Conservation (phyloP, 2,797 vertebrate species). For the Tragelaphus eurycerus region DNA sequence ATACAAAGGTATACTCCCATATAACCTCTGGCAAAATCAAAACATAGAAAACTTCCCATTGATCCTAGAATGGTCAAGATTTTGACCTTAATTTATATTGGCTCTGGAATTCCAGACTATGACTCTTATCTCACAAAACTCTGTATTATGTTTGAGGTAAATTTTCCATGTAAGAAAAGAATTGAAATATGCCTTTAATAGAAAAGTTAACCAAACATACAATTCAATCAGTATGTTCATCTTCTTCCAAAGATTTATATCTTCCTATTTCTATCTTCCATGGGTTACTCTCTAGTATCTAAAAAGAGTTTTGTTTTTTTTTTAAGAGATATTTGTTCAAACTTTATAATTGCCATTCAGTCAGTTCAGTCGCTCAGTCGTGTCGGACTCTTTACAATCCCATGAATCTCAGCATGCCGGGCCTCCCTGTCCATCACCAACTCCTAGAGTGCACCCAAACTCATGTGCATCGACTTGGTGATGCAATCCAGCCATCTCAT, state of each 20-base stretch:
- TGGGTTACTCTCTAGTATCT: background rate
- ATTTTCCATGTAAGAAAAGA: background rate
- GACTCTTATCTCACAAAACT: background rate
- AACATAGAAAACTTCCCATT: background rate
- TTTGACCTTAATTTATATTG: background rate
- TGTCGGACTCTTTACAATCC: background rate
- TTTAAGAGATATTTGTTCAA: background rate
- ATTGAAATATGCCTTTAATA: background rate
- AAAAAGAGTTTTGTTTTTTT: background rate
- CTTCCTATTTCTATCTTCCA: background rate
- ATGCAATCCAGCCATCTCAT: background rate
- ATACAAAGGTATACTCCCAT: background rate
- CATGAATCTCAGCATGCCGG: background rate
- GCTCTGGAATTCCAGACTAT: background rate
- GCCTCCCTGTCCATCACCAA: background rate
- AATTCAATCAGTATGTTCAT: background rate
- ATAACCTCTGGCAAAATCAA: background rate
- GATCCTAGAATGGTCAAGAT: background rate
- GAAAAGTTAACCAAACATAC: background rate
- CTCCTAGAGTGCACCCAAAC: background rate
- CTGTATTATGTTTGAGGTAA: background rate
- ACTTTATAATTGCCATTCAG: background rate
- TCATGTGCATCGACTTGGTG: background rate
- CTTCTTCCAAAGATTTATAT: background rate
- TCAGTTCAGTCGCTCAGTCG: rapidly evolving